These are phyloP conservation scores for Leptopilina syphax DNA, from an alignment of 2,888 invertebrate species.

Conservation along the genomic window DNA sequence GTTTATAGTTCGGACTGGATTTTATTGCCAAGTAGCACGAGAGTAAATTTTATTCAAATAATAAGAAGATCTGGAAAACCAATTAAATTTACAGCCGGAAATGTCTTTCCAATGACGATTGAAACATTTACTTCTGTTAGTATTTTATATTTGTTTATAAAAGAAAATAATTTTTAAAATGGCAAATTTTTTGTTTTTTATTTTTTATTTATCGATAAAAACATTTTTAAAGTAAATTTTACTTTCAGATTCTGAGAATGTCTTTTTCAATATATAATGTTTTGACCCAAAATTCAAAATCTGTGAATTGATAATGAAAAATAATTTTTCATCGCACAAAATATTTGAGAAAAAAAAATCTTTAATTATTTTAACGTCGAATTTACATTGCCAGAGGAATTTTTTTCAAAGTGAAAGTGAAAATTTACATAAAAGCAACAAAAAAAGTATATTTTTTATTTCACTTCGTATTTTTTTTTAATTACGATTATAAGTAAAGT, in stretches of 20 bases:
- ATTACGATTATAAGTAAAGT: no score
- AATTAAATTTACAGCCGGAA: constrained; percentile 61
- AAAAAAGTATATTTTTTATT: no score
- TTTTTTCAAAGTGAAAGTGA: neutral
- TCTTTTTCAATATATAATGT: constrained; percentile 1
- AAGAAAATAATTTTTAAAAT: neutral
- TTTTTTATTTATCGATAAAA: neutral
- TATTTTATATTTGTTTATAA: neutral
- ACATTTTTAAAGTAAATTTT: neutral
- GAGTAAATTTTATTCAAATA: constrained; percentile 59
- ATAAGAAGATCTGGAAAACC: constrained; percentile 62
- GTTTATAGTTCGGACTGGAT: constrained; percentile 64
- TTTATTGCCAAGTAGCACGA: constrained; percentile 49
- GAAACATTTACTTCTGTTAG: constrained; percentile 59
- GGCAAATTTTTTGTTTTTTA: neutral
- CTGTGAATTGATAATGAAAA: no score
- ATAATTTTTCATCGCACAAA: neutral
- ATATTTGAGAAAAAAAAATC: neutral
- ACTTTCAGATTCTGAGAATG: constrained; percentile 9
- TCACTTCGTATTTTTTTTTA: no score
- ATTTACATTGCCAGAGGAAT: no score
- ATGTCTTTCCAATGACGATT: constrained; percentile 62
- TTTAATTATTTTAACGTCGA: no score
- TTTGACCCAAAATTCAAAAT: neutral
- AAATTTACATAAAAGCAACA: neutral